Base-by-base conservation (phyloP, 2,113 vertebrate genomes). In the Macquaria ambigua region DNA sequence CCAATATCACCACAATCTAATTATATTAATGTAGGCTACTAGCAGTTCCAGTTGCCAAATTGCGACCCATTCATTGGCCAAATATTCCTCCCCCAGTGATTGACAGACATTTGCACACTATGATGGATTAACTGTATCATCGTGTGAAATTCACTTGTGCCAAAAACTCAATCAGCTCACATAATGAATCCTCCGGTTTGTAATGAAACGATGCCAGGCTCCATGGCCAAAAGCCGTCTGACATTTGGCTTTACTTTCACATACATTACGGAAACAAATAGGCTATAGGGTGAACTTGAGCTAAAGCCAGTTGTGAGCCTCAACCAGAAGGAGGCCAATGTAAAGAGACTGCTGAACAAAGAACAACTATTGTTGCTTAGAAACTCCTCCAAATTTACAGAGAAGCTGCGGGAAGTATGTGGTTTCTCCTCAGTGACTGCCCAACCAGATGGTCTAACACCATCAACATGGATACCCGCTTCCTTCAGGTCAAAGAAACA, bases 191-290 rank as follows among this genome's bases (percentile, higher is more conserved):
- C 28, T 77, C 23, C 21, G 2, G 34, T 52, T 85, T 55, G 37
- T n/a, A 73, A 6, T 25, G 18, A 67, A 74, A 37, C 0, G 0
- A 58, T 71, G 69, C 61, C 83, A 76, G 31, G 21, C 58, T 67
- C 5, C 18, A 23, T 58, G 28, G 41, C 43, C 46, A 59, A 82
- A 79, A 70, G 43, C 73, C 3, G 3, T 21, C 72, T 69, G 58
- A 55, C 62, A 77, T 77, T 87, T 79, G 41, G 39, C 66, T 80
- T 76, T 58, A 70, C 61, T 69, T 74, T 74, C 62, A 39, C n/a
- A 82, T 55, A 55, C 31, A 73, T 76, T 73, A 85, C 3, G 64
- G 52, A 69, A 74, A 52, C 37, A 43, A 76, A 41, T 41, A 48
- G 41, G 39, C 37, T 46, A 48, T 25, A 43, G 23, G 48, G 14